Conservation (phyloP, 2,113 vertebrate species). For the Corynorhinus townsendii region DNA sequence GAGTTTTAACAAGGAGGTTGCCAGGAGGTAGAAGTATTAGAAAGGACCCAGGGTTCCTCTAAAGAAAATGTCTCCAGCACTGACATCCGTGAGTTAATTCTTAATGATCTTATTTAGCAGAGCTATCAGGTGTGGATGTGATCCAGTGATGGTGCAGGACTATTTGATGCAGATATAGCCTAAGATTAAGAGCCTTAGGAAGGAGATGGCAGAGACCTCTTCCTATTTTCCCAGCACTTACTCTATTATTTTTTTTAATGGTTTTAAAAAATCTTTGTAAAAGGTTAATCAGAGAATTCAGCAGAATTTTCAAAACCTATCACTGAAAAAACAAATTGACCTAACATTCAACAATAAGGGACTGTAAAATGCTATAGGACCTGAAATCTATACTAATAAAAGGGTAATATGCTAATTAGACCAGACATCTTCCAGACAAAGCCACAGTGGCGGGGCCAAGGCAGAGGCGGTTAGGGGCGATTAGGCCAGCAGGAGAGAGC, state of each 20-base stretch:
- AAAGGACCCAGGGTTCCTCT: background rate
- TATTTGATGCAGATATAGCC: background rate
- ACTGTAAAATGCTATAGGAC: slow-evolving; percentile 6
- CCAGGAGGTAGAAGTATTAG: background rate
- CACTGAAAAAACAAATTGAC: slow-evolving; percentile 6
- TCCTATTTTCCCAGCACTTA: background rate
- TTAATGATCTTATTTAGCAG: slow-evolving; percentile 2
- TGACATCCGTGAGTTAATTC: background rate
- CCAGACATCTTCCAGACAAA: no score
- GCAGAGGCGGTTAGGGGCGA: no score
- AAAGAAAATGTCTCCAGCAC: background rate
- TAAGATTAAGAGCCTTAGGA: background rate
- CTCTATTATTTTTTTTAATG: background rate
- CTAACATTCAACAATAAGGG: background rate
- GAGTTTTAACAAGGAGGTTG: background rate
- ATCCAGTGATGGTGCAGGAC: background rate
- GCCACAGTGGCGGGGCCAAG: no score
- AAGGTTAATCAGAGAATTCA: background rate
- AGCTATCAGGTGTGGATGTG: background rate
- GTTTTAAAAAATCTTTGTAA: background rate
- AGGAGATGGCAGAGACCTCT: background rate
- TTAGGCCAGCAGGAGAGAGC: no score
- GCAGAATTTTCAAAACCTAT: slow-evolving; percentile 42
- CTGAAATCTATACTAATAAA: background rate
- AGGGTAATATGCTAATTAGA: no score